Base-by-base conservation (phyloP, 2,888 invertebrate genomes). In the Dione juno region DNA sequence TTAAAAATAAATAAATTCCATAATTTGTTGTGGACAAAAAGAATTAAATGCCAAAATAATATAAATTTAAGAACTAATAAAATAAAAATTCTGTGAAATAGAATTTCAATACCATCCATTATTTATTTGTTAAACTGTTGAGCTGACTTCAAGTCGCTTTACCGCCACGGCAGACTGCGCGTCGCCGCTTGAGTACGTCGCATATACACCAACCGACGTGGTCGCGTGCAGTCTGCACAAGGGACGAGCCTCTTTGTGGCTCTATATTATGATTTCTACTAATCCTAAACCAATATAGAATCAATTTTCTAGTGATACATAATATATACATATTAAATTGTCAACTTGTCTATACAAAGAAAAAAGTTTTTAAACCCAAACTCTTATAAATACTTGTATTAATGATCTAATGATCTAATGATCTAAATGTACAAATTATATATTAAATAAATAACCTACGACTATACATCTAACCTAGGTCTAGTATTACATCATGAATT, bases 111-210 rank as follows among this genome's bases (percentile, higher is more conserved):
- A 52, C 40, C 5, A 40, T 9, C 10, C 14, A 21, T 21, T 45
- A n/a, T 64, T 1, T 48, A 64, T 64, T 50, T 64, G 64, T 64
- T 64, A 37, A 64, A 40, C 64, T 75, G 73, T 75, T 75, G 74
- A 75, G 74, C 64, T 52, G 77, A 78, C 76, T 75, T 69, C 73
- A 77, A 74, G 80, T 72, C 69, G 75, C 69, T 67, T 50, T 57
- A 72, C 41, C 65, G 71, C 70, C 71, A 70, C 72, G 74, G 74
- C 75, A 79, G 79, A 80, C 81, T 76, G 75, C 73, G 70, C 74
- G 78, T 73, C 79, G 77, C 77, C 74, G 66, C 57, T 48, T 52
- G 63, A 53, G 54, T 54, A 66, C 69, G 65, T 57, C 67, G 53
- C 69, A 65, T 65, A 65, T 69, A 71, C 66, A 66, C 66, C 52